These are phyloP conservation scores for Xenotilapia leptura DNA, from an alignment of 2,113 vertebrate species.

Conservation along the genomic window DNA sequence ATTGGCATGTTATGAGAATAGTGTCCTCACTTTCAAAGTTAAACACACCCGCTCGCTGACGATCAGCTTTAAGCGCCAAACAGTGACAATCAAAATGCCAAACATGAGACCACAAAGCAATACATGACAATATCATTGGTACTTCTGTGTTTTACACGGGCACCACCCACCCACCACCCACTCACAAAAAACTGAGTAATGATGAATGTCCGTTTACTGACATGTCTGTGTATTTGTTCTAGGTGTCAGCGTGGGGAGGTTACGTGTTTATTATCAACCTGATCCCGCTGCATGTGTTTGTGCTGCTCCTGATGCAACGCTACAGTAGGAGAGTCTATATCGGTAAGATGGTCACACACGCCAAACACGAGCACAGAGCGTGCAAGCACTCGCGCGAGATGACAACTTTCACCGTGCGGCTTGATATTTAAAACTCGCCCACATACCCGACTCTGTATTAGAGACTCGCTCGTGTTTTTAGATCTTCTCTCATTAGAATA, in stretches of 20 bases:
- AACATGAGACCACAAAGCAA: background rate
- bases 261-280: conserved; percentile 99
- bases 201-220: background rate
- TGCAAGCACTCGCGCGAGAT: background rate
- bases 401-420: background rate
- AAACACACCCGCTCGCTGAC: background rate
- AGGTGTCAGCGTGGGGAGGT: conserved; percentile 99
- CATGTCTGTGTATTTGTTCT: background rate
- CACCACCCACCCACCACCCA: background rate
- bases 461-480: background rate
- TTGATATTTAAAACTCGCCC: background rate
- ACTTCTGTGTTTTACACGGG: background rate
- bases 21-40: background rate
- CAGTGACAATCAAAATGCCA: background rate
- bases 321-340: conserved; percentile 97
- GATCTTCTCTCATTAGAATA: background rate
- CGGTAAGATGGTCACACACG: conserved; percentile 71
- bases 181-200: background rate
- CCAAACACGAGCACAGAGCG: background rate
- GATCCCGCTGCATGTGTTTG: conserved; percentile 97
- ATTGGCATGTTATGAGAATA: background rate
- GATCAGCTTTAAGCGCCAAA: background rate
- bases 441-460: background rate
- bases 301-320: conserved; percentile 94
- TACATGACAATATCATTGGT: background rate